Percentiles rank a stretch among this genome's conserved stretches.
phyloP scores from a whole-genome alignment of 1,140 invertebrate species.

The Drosophila sp. region DNA sequence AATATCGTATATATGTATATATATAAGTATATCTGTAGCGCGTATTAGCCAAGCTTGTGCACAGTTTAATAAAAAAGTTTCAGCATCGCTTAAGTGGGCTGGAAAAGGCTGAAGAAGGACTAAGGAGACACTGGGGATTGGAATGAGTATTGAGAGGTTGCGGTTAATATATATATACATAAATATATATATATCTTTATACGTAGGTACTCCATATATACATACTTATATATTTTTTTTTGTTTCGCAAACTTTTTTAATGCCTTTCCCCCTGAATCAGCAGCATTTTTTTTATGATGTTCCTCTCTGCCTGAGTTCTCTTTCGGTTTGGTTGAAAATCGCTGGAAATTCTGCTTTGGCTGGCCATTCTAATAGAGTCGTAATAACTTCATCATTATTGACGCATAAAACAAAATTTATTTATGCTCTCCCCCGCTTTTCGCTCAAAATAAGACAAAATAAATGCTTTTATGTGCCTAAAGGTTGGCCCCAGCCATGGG shows the following conservation, averaged over 20 bases:
- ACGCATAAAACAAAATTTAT: constrained; percentile 81
- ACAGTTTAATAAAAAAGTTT: constrained; percentile 82
- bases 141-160: constrained; percentile 34
- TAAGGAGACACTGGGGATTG: constrained; percentile 18
- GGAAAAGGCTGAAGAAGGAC: constrained; percentile 14
- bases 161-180: constrained; percentile 60
- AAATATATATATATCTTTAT: constrained; percentile 26
- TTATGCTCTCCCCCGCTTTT: constrained; percentile 58
- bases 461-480: constrained; percentile 71
- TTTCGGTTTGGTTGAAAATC: constrained; percentile 22
- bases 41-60: constrained; percentile 58
- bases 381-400: constrained; percentile 82
- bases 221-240: constrained; percentile 35
- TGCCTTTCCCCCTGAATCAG: constrained; percentile 48
- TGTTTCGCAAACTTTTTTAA: constrained; percentile 76
- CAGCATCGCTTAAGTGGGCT: constrained; percentile 69
- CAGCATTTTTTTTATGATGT: constrained; percentile 69
- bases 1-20: constrained; percentile 2
- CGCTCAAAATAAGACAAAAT: constrained; percentile 66
- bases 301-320: constrained; percentile 33
- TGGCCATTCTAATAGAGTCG: constrained; percentile 73
- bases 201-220: constrained; percentile 28
- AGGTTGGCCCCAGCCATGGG: constrained; percentile 24
- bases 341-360: background rate
- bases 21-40: background rate